A percentile compares a stretch with the other conserved stretches of the same genome.
These are phyloP conservation scores for Gymnothorax reevesii DNA, from an alignment of 2,797 vertebrate genomes.

Conservation along the genomic window DNA sequence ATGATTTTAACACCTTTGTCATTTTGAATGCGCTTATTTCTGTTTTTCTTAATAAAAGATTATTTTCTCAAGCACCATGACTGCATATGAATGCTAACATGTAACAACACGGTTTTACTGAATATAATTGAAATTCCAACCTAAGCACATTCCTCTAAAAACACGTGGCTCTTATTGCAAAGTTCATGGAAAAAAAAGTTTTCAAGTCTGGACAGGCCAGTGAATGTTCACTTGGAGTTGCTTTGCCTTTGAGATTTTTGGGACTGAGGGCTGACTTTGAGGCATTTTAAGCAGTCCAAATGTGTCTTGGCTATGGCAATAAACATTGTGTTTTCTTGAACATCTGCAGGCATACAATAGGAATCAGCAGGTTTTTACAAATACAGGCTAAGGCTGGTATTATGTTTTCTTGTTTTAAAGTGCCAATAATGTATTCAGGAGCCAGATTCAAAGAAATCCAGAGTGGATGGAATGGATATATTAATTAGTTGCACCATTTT, in stretches of 20 bases:
- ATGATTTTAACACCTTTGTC: slow-evolving; percentile 2
- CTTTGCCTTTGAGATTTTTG: background rate
- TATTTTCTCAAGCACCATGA: background rate
- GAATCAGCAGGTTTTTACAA: slow-evolving; percentile 25
- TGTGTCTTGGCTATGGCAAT: background rate
- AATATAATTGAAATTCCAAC: background rate
- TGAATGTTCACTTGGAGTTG: slow-evolving; percentile 19
- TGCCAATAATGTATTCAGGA: background rate
- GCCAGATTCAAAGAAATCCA: background rate
- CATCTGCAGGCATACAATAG: slow-evolving; percentile 9
- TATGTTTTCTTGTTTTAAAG: background rate
- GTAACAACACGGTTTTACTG: background rate
- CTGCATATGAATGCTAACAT: background rate
- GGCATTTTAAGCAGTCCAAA: background rate
- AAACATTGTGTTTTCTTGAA: slow-evolving; percentile 11
- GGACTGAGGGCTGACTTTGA: background rate
- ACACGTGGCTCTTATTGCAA: background rate
- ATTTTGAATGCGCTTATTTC: background rate
- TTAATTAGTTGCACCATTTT: background rate
- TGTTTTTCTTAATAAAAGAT: slow-evolving; percentile 14
- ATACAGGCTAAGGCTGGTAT: background rate
- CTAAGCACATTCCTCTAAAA: background rate
- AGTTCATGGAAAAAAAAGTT: background rate
- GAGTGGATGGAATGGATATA: background rate
- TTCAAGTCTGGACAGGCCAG: slow-evolving; percentile 26